phyloP scores from a whole-genome alignment of 2,113 vertebrate species.

The Phrynocephalus versicolor region DNA sequence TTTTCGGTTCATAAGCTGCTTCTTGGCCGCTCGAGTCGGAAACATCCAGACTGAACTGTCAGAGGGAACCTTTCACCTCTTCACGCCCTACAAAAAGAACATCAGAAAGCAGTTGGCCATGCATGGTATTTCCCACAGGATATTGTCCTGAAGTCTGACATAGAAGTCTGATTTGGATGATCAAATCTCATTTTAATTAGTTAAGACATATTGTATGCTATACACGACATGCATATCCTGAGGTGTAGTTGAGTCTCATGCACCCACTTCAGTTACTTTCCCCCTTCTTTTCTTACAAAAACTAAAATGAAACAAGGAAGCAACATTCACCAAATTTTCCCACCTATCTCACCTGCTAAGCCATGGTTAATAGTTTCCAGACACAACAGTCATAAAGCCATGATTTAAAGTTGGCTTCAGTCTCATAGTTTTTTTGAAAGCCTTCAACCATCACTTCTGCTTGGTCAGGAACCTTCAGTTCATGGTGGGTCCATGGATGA shows the following conservation, averaged over 20 bases:
- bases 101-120: not conserved
- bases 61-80: no score
- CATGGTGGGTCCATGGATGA: no score
- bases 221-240: not conserved
- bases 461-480: not conserved
- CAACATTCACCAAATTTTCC: not conserved
- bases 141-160: slow-evolving; percentile 34
- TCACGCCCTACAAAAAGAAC: not conserved
- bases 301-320: not conserved
- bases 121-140: no score
- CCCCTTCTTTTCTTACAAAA: not conserved
- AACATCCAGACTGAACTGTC: no score
- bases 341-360: not conserved
- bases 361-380: not conserved
- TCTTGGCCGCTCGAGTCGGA: no score
- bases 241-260: not conserved
- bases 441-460: not conserved
- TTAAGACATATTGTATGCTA: not conserved
- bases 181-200: not conserved
- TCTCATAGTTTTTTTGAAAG: not conserved
- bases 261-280: not conserved
- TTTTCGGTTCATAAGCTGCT: no score
- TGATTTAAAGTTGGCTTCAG: not conserved
- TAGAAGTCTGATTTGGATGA: not conserved
- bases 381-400: not conserved